These are phyloP conservation scores for Cryptocephalus moraei DNA, from an alignment of 2,888 invertebrate species.

Conservation along the genomic window DNA sequence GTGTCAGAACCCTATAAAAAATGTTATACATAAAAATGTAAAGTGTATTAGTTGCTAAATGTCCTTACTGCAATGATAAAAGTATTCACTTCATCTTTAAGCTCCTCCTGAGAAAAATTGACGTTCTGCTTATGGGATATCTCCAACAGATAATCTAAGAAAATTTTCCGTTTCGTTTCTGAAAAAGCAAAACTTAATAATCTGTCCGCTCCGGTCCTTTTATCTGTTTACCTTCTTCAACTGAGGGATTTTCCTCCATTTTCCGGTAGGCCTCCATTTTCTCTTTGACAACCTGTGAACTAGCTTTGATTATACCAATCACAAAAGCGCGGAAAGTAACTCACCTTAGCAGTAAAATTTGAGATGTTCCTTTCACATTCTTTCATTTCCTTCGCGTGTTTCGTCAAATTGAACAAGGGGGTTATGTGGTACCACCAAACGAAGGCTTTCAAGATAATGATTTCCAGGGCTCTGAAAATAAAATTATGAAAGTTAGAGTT, in stretches of 20 bases:
- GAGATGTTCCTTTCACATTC: slow-evolving; percentile 8
- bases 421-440: slow-evolving; percentile 19
- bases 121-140: slow-evolving; percentile 34
- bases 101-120: slow-evolving; percentile 43
- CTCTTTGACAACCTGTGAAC: slow-evolving; percentile 15
- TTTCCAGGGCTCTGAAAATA: slow-evolving; percentile 19
- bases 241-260: neutral
- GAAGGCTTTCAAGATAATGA: slow-evolving; percentile 17
- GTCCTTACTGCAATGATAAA: slow-evolving; percentile 45
- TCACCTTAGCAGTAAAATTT: slow-evolving; percentile 8
- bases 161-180: slow-evolving; percentile 35
- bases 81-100: slow-evolving; percentile 49
- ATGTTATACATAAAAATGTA: neutral
- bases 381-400: slow-evolving; percentile 10
- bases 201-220: too few relatives aligned
- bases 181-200: slow-evolving; percentile 5
- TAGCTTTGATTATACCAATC: too few relatives aligned
- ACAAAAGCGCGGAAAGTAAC: too few relatives aligned
- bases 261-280: slow-evolving; percentile 8
- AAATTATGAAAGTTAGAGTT: too few relatives aligned
- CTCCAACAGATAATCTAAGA: slow-evolving; percentile 42
- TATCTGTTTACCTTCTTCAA: slow-evolving; percentile 34
- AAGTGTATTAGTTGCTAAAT: neutral
- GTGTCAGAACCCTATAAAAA: slow-evolving; percentile 26
- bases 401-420: slow-evolving; percentile 12